phyloP scores from a whole-genome alignment of 2,888 invertebrate species.

The Trachelus iudaicus region DNA sequence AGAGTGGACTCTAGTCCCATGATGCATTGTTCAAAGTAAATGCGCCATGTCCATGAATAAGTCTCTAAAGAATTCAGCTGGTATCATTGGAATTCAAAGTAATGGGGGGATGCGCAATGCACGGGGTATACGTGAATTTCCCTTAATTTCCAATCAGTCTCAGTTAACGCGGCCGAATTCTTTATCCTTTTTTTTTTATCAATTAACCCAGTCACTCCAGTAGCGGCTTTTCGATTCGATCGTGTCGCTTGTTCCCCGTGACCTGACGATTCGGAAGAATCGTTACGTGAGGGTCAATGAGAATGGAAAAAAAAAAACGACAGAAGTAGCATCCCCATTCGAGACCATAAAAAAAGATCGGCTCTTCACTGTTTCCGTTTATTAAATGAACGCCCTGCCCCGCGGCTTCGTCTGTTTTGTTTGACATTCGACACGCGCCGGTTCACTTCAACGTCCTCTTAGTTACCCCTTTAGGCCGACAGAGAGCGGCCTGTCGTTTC shows the following conservation, averaged over 20 bases:
- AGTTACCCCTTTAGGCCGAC: constrained; percentile 5
- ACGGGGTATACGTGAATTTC: background rate
- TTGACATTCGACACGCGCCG: constrained; percentile 25
- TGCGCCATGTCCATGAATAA: background rate
- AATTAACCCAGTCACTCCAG: background rate
- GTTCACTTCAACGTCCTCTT: constrained; percentile 9
- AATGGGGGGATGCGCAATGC: background rate
- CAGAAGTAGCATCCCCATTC: background rate
- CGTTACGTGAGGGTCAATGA: background rate
- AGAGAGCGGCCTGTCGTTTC: background rate
- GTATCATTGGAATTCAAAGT: background rate
- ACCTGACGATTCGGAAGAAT: constrained; percentile 5
- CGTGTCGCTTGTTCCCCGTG: background rate
- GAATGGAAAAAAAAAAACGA: background rate
- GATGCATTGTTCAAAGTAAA: background rate
- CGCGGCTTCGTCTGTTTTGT: constrained; percentile 19
- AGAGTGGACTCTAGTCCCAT: background rate
- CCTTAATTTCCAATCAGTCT: constrained; percentile 10
- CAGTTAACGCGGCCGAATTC: constrained; percentile 3
- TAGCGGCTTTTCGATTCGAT: constrained; percentile 6
- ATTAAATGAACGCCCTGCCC: constrained; percentile 19
- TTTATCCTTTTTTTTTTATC: background rate
- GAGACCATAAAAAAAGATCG: constrained; percentile 9
- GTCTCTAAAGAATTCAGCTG: background rate
- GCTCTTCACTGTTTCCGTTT: constrained; percentile 20